Evolutionary conservation across 2,797 vertebrate species (phyloP), one percentile per base, ranked within the genome.

Genomic region (Anguilla megastoma): DNA sequence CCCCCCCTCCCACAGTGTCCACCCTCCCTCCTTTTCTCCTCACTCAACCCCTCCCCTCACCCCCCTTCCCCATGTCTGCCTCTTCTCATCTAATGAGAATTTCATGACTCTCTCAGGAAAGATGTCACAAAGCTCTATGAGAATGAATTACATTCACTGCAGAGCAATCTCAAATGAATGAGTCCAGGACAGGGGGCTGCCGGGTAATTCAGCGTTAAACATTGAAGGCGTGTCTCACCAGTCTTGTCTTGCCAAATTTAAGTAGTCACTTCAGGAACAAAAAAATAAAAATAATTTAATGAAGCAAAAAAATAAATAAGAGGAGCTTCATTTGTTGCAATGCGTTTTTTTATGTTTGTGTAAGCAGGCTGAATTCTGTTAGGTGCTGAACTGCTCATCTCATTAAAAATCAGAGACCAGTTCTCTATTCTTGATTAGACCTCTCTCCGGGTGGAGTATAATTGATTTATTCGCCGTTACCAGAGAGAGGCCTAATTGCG

Each of bases 131-230:
- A 92, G 89, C 89, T 88, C 87, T 90, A 89, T 86, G 87, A 90
- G 87, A 89, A 91, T 92, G 93, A 95, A 89, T 92, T 93, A 92
- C 63, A 24, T 89, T 85, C 91, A 58, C 92, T 90, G 90, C 91
- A 84, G 91, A 89, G 92, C 92, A 89, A 82, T 85, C 84, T 54
- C 45, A 89, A 79, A 86, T 89, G 93, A 94, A 92, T 92, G 92
- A 94, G 92, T 91, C 91, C 91, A 54, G 89, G 85, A 90, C 66
- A 84, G 48, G 92, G 91, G 90, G 88, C 87, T 88, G 89, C 82
- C 88, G 90, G 90, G 90, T 94, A 89, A 90, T 90, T 84, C 86
- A 30, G 48, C 82, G 14, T 30, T 87, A 89, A 50, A 88, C 90
- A 90, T 79, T 80, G 52, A 3, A 18, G 69, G 71, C 18, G 63